Base-by-base conservation (phyloP, 2,113 vertebrate species). In the Rhabdornis inornatus region DNA sequence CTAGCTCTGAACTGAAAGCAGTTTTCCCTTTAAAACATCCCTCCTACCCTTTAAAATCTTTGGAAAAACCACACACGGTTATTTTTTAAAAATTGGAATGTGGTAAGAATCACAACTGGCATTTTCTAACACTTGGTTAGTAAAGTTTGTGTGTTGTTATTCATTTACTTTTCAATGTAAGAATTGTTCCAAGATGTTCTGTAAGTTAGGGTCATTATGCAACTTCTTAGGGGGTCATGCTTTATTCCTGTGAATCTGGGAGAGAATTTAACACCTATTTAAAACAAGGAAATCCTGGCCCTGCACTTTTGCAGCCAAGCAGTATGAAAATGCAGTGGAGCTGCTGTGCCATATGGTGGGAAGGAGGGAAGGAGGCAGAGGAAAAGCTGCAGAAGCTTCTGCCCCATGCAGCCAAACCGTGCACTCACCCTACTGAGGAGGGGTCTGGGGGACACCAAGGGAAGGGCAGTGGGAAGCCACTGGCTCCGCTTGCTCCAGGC, bases 121-220 rank as follows among this genome's bases (percentile, higher is more conserved):
- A 82, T 94, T 95, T 86, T 91, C 77, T 82, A 93, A 80, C 52
- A 70, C 87, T 92, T 66, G 87, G 69, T 95, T 84, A 81, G 93
- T 90, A 68, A 96, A 87, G 78, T 80, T 93, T 85, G 92, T 80
- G 55, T 90, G 87, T 93, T 92, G 85, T 92, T 87, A 88, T 91
- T 90, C 52, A 85, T 94, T 93, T 88, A 80, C 45, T 78, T 94
- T 60, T 93, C 85, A 93, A 94, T 76, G 72, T 70, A 95, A 66
- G 91, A 97, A 95, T 97, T 93, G 83, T 96, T 95, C 96, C 93
- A 94, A 94, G 87, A 89, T 94, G 95, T 96, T 96, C 91, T 90
- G 17, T 83, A 90, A 95, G 63, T 75, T 39, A 52, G 39, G 76
- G 71, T 91, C 83, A 87, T 91, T 94, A 83, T 50, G 27, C 77